Evolutionary conservation across 2,888 invertebrate genomes (phyloP).

Genomic region (Oscheius sp.): DNA sequence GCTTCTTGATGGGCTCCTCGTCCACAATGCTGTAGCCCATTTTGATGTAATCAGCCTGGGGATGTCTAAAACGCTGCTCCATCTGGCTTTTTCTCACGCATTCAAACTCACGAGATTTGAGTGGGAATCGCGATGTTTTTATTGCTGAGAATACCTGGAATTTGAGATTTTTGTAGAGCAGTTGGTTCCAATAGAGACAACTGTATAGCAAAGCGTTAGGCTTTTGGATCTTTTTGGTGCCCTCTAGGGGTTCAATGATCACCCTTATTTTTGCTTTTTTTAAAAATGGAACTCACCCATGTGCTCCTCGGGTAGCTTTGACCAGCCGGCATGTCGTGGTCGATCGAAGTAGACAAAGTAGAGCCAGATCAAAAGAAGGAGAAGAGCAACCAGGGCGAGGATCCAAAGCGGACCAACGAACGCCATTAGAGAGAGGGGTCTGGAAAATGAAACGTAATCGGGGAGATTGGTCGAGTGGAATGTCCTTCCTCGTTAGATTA

Average conservation of each 20-base stretch:
- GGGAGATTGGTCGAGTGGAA: no score
- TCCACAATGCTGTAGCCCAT: constrained; percentile 26
- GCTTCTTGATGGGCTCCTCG: constrained; percentile 19
- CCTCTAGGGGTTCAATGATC: not conserved
- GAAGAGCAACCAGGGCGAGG: not conserved
- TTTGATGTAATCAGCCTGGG: constrained; percentile 20
- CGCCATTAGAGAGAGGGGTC: not conserved
- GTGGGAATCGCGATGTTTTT: not conserved
- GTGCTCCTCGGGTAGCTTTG: constrained; percentile 19
- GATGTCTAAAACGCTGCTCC: constrained; percentile 1
- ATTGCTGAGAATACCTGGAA: not conserved
- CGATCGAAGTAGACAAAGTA: constrained; percentile 10
- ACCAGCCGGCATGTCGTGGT: constrained; percentile 3
- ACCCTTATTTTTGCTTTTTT: no score
- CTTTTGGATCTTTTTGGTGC: not conserved
- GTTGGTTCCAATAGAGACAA: not conserved
- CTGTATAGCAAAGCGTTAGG: not conserved
- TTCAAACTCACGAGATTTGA: not conserved
- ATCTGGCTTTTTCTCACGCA: no score
- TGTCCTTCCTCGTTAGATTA: not conserved
- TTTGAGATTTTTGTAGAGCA: not conserved
- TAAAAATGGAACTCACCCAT: no score
- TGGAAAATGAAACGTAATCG: not conserved
- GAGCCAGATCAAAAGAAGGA: constrained; percentile 16
- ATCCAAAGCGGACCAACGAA: not conserved